Base-by-base conservation (phyloP, 2,797 vertebrate genomes). In the Lophotriccus pileatus region DNA sequence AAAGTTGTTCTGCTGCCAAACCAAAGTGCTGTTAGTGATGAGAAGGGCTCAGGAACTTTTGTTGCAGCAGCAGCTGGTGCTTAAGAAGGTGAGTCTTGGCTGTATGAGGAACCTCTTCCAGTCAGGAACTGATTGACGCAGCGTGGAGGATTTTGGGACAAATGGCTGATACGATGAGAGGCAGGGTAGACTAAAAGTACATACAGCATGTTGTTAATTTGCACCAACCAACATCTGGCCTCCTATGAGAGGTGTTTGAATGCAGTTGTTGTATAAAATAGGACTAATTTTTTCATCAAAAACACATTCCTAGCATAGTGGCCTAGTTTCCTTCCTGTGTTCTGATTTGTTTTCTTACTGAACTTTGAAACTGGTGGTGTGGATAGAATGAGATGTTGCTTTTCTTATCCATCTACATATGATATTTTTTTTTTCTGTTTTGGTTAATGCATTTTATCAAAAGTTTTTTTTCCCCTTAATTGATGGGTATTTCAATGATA, bases 221-320 rank as follows among this genome's bases (percentile, higher is more conserved):
- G 36, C 44, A 74, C 30, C 19, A 70, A 3, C 24, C 36, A 82
- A 60, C 34, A 60, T 66, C 63, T 83, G 81, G 18, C 30, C 52
- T 50, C 32, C 43, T 90, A 87, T 79, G 60, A 63, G 68, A 90
- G 34, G 56, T 86, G 70, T 77, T 74, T 93, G 52, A 92, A 70
- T 3, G 2, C 56, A 63, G n/a, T 30, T 0, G 0, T 74, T 93
- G 70, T 64, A 43, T 64, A 70, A 93, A 82, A 86, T 41, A 55
- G 28, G 32, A 74, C 53, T 80, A 70, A 76, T 82, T 67, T 84
- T 93, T 96, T 90, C 28, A 90, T 87, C 72, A 83, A 89, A 95
- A 91, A 4, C 52, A 56, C 37, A 84, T 84, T 93, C 59, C 44
- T 95, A 58, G 76, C 82, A 37, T n/a, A 84, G 52, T 76, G 49